phyloP scores from a whole-genome alignment of 2,113 vertebrate species.

The Bubo blakistoni region DNA sequence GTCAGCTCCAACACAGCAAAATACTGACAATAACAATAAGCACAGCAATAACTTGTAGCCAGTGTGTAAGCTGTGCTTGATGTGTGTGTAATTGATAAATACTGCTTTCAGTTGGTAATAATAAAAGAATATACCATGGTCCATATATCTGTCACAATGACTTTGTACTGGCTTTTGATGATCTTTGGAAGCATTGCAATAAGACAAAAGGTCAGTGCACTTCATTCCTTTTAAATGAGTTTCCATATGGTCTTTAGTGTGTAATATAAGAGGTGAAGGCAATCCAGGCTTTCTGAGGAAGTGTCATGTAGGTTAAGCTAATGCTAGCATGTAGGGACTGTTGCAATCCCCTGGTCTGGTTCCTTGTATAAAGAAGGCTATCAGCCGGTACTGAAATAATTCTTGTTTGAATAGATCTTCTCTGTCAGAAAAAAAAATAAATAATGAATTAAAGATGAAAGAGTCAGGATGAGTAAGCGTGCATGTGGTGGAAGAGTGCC shows the following conservation, averaged over 20 bases:
- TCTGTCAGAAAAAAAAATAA: background rate
- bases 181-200: constrained; percentile 16
- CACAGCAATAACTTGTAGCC: background rate
- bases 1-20: background rate
- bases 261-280: background rate
- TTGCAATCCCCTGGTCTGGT: background rate
- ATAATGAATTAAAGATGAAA: constrained; percentile 47
- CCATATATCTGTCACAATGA: constrained; percentile 4
- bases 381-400: background rate
- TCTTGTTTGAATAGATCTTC: constrained; percentile 41
- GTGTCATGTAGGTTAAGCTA: background rate
- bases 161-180: constrained; percentile 2
- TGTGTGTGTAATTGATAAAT: constrained; percentile 42
- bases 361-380: background rate
- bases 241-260: constrained; percentile 32
- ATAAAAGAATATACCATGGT: constrained; percentile 16
- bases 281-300: background rate
- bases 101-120: constrained; percentile 34
- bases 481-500: background rate
- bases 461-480: background rate
- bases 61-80: background rate
- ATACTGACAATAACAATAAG: background rate
- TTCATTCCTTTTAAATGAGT: constrained; percentile 44
- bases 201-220: constrained; percentile 35
- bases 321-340: background rate